Evolutionary conservation across 2,113 vertebrate species (phyloP), one percentile per base, ranked within the genome.

Genomic region (Syngnathoides biaculeatus): DNA sequence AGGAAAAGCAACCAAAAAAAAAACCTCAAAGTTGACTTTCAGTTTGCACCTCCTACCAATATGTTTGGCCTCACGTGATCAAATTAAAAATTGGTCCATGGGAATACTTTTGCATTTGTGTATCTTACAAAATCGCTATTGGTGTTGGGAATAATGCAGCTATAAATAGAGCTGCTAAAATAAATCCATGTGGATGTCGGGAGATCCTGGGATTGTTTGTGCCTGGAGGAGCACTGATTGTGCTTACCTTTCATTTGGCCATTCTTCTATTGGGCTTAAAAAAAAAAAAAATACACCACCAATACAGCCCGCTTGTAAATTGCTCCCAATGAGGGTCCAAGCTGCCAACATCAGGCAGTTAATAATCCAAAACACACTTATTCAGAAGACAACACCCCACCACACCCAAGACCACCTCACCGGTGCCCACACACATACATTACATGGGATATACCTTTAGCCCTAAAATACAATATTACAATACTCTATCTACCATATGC

Each of bases 291-390:
- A 88, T 73, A 85, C 84, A 88, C 82, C 86, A 86, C 86, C 80
- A 84, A 86, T 87, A 82, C 79, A 84, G 78, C 66, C 73, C 69
- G 76, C 84, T 90, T 91, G 91, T 94, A 93, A 93, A 92, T 89
- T 89, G 84, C 71, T 61, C 82, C 78, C 85, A 89, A 89, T 72
- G 77, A 88, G 87, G 77, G 89, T 85, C 53, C 82, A 86, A 86
- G 82, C 76, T 91, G 88, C 86, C 89, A 92, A 89, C 87, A 79
- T 84, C 82, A 80, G 81, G 75, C 69, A 90, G 89, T 93, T 94
- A 94, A 94, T 94, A 91, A 92, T 88, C 84, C 22, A 61, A 62
- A 73, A 69, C 88, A 82, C 79, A 82, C 86, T 91, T 81, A 84
- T 88, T 90, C 86, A 91, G 92, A 86, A 76, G 73, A 87, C 86